These are phyloP conservation scores for Cochlearius cochlearius DNA, from an alignment of 2,113 vertebrate genomes.

Conservation along the genomic window DNA sequence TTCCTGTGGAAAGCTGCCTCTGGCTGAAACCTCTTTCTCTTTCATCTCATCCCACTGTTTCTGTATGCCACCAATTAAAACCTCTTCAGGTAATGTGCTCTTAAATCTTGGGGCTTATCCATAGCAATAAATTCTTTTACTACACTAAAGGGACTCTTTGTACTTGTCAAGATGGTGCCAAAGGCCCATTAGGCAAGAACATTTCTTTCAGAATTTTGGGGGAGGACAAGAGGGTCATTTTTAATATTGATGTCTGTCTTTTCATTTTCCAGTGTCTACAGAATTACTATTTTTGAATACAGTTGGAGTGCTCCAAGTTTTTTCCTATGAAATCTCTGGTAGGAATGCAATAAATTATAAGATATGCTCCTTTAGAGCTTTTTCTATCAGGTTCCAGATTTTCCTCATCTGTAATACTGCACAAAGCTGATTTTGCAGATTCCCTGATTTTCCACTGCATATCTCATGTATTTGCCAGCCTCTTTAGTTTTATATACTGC, in stretches of 20 bases:
- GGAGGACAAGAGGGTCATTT: neutral
- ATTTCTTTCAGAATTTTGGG: neutral
- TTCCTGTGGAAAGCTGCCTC: neutral
- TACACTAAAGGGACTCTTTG: neutral
- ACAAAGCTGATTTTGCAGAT: neutral
- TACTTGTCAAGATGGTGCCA: neutral
- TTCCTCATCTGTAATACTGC: neutral
- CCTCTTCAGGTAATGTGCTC: neutral
- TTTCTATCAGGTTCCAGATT: neutral
- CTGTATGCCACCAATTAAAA: neutral
- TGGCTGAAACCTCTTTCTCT: neutral
- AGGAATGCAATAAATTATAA: neutral
- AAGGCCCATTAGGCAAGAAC: neutral
- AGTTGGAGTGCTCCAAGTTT: neutral
- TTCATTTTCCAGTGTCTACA: neutral
- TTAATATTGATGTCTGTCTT: neutral
- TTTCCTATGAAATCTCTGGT: neutral
- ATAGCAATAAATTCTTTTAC: neutral
- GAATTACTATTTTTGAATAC: neutral
- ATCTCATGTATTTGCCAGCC: neutral
- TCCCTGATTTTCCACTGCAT: neutral
- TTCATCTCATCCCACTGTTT: neutral
- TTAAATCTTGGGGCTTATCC: neutral
- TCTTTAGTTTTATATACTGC: neutral
- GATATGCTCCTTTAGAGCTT: neutral